phyloP scores from a whole-genome alignment of 2,797 vertebrate genomes.

The Picus viridis region DNA sequence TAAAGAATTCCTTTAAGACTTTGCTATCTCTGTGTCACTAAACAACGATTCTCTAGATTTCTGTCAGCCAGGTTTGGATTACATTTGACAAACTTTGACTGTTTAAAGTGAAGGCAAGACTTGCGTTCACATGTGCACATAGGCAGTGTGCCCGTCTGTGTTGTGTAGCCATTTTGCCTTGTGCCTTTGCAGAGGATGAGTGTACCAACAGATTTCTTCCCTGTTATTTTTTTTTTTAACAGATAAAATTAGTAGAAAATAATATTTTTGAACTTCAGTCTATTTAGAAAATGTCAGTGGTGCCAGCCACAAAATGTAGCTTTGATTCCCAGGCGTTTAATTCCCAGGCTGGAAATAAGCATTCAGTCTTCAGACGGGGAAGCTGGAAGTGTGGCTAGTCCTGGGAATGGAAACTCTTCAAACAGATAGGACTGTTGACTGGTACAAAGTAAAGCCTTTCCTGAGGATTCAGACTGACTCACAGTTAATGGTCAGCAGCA shows the following conservation, averaged over 20 bases:
- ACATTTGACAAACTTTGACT: background rate
- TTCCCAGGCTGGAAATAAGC: conserved; percentile 40
- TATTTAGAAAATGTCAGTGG: conserved; percentile 21
- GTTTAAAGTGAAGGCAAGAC: background rate
- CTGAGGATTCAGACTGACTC: background rate
- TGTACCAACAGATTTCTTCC: background rate
- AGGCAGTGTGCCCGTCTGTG: rapidly evolving
- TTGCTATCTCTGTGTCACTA: background rate
- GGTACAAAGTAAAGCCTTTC: background rate
- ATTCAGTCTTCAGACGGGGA: background rate
- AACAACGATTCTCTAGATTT: background rate
- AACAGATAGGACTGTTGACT: background rate
- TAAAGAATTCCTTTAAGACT: background rate
- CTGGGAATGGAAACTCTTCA: conserved; percentile 29
- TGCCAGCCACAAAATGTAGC: background rate
- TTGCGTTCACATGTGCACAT: background rate
- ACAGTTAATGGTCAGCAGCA: background rate
- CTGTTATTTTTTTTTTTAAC: background rate
- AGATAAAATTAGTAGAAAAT: conserved; percentile 24
- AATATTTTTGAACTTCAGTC: conserved; percentile 13
- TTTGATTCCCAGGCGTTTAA: conserved; percentile 42
- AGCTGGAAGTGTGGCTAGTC: background rate
- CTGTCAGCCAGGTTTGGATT: background rate
- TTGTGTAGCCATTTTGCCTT: background rate
- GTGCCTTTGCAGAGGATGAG: background rate